These are phyloP conservation scores for Anodontia alba DNA, from an alignment of 2,888 invertebrate species.

Conservation along the genomic window DNA sequence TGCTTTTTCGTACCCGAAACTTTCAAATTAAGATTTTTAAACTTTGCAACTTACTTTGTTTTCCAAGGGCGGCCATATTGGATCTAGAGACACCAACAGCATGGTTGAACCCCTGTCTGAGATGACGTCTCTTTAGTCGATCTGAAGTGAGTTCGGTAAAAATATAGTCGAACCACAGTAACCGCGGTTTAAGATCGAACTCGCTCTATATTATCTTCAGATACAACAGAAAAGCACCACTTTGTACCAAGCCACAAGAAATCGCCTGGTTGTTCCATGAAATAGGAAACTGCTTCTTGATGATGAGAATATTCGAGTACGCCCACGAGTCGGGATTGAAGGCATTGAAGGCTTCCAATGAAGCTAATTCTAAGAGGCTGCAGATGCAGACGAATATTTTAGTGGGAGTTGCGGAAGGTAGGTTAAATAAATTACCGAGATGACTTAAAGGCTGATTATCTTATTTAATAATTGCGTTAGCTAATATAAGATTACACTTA, in stretches of 20 bases:
- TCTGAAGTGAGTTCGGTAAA: too few species aligned
- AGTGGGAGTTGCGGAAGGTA: constrained; percentile 81
- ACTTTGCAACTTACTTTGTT: too few species aligned
- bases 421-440: neutral
- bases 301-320: constrained; percentile 74
- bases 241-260: constrained; percentile 66
- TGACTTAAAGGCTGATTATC: neutral
- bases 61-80: too few species aligned
- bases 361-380: constrained; percentile 74
- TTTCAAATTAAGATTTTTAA: too few species aligned
- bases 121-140: too few species aligned
- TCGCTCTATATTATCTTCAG: too few species aligned
- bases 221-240: constrained; percentile 67
- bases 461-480: neutral
- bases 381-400: constrained; percentile 82
- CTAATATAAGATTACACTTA: too few species aligned
- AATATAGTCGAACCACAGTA: too few species aligned
- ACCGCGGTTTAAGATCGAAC: too few species aligned
- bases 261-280: constrained; percentile 82
- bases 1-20: too few species aligned
- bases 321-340: constrained; percentile 78
- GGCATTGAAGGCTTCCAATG: constrained; percentile 74
- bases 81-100: too few species aligned
- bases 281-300: constrained; percentile 85
- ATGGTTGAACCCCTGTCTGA: too few species aligned